Evolutionary conservation across 2,888 invertebrate species (phyloP).

Genomic region (Calephelis perditalis): DNA sequence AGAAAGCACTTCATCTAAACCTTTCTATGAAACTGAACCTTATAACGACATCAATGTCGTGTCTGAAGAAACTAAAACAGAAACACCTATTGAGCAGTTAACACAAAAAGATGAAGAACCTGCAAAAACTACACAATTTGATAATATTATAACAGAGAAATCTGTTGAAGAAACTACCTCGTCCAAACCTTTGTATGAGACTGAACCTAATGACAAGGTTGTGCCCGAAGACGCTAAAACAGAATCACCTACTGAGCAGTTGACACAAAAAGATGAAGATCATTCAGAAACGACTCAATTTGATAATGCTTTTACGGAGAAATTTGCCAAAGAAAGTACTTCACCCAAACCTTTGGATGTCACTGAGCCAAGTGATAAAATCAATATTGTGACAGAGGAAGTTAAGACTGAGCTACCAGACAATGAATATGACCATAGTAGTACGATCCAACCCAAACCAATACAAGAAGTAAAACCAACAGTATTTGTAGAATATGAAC

Average conservation of each 20-base stretch:
- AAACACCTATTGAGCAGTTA: conserved; percentile 14
- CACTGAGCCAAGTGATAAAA: too few species aligned
- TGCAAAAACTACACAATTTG: not conserved
- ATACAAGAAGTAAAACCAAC: conserved; percentile 4
- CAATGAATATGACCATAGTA: not conserved
- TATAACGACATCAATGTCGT: too few species aligned
- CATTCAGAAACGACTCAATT: too few species aligned
- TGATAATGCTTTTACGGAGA: too few species aligned
- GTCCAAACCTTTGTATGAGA: not conserved
- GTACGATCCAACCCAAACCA: not conserved
- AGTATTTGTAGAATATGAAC: conserved; percentile 11
- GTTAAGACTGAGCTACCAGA: not conserved
- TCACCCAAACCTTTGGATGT: too few species aligned
- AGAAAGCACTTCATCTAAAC: too few species aligned
- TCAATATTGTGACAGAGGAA: too few species aligned
- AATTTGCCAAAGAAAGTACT: too few species aligned
- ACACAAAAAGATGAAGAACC: conserved; percentile 21
- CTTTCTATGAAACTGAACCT: too few species aligned
- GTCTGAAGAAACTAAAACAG: conserved; percentile 18
- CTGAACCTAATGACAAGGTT: not conserved
- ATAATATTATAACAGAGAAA: conserved; percentile 12
- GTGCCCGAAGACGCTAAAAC: conserved; percentile 1
- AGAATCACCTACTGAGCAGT: too few species aligned
- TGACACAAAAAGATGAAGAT: too few species aligned
- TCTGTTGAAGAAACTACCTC: not conserved